phyloP scores from a whole-genome alignment of 2,888 invertebrate genomes.

The Leucania comma region DNA sequence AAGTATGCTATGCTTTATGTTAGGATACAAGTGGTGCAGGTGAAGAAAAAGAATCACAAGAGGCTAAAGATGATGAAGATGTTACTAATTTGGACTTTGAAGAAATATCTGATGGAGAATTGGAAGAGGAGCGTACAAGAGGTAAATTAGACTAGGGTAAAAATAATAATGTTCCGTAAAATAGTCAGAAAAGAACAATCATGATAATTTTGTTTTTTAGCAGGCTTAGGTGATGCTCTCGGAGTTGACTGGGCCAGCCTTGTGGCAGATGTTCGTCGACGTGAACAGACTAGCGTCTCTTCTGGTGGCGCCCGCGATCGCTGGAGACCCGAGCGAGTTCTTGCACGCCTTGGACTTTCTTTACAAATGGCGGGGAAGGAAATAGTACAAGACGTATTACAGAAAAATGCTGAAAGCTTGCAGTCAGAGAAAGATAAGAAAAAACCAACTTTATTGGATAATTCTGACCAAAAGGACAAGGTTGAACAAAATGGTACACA shows the following conservation, averaged over 20 bases:
- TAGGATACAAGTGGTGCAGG: slow-evolving; percentile 85
- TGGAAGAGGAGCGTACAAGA: slow-evolving; percentile 94
- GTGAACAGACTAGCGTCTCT: slow-evolving; percentile 86
- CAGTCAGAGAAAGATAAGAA: slow-evolving; percentile 68
- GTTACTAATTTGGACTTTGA: slow-evolving; percentile 95
- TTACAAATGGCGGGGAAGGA: slow-evolving; percentile 93
- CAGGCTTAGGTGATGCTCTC: slow-evolving; percentile 96
- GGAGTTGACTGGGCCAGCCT: slow-evolving; percentile 99
- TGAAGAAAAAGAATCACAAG: slow-evolving; percentile 87
- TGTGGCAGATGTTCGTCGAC: slow-evolving; percentile 93
- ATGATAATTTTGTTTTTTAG: slow-evolving; percentile 66
- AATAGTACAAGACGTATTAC: slow-evolving; percentile 81
- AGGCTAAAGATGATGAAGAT: slow-evolving; percentile 93
- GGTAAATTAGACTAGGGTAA: slow-evolving; percentile 68
- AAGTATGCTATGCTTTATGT: slow-evolving; percentile 24
- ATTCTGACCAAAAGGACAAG: slow-evolving; percentile 67
- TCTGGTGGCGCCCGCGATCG: slow-evolving; percentile 92
- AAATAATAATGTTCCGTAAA: neutral
- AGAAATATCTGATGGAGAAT: slow-evolving; percentile 97
- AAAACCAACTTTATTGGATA: slow-evolving; percentile 59
- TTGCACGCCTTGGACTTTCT: slow-evolving; percentile 95
- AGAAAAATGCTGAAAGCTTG: slow-evolving; percentile 78
- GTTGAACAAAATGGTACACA: slow-evolving; percentile 78
- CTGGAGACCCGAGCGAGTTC: slow-evolving; percentile 95
- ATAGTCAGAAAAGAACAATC: neutral